Evolutionary conservation across 2,797 vertebrate species (phyloP).

Genomic region (Myoxocephalus aenaeus): DNA sequence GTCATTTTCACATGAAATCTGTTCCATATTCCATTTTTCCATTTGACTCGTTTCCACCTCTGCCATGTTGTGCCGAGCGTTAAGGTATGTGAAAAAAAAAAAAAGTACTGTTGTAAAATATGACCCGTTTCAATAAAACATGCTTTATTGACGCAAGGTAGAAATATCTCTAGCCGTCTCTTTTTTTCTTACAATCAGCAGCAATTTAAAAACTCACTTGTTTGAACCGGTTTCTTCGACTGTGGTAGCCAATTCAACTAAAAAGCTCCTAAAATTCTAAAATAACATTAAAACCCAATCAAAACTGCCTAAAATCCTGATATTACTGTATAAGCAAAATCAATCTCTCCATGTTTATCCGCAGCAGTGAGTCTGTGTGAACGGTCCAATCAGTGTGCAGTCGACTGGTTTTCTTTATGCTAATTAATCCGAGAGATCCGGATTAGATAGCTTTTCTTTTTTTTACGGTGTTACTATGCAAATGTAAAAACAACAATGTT

Average conservation of each 20-base stretch:
- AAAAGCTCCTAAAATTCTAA: constrained; percentile 21
- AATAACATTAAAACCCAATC: constrained; percentile 56
- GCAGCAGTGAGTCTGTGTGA: constrained; percentile 30
- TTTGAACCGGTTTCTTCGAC: constrained; percentile 29
- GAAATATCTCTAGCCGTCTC: constrained; percentile 41
- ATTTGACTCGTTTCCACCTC: constrained; percentile 59
- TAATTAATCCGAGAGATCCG: neutral
- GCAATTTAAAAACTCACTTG: constrained; percentile 42
- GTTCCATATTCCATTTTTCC: constrained; percentile 76
- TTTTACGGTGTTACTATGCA: neutral
- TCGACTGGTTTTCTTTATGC: neutral
- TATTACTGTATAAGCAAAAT: constrained; percentile 53
- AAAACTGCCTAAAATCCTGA: constrained; percentile 53
- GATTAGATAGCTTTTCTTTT: neutral
- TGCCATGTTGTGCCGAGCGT: constrained; percentile 51
- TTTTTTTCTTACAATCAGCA: constrained; percentile 44
- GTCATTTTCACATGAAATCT: constrained; percentile 62
- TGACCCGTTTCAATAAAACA: constrained; percentile 77
- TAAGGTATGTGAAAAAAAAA: constrained; percentile 21
- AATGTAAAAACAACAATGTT: neutral
- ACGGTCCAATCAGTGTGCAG: constrained; percentile 38
- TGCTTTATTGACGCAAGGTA: constrained; percentile 72
- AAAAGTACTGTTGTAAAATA: constrained; percentile 51
- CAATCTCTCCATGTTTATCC: constrained; percentile 34
- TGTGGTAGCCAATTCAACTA: constrained; percentile 33